Evolutionary conservation across 1,140 invertebrate species (phyloP), one percentile per base, ranked within the genome.

Genomic region (Pentalonia nigronervosa): DNA sequence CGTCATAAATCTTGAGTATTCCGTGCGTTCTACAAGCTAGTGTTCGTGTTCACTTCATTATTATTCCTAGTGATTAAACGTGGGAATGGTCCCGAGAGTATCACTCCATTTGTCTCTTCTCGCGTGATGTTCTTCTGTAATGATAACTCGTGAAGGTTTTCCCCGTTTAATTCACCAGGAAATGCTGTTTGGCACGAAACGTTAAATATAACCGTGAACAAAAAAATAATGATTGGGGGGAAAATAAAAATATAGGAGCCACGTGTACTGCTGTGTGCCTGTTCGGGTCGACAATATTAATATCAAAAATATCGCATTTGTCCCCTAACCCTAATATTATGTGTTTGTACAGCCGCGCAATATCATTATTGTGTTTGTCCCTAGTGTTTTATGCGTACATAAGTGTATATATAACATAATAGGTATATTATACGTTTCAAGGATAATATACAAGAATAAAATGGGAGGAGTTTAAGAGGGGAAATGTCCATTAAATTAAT

Each of bases 51-150:
- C 25, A 56, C 47, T 84, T 93, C 45, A 56, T 93, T 92, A 93
- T 84, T 93, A 86, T 93, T 93, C 34, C 48, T 50, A 53, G 34
- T 93, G 91, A 93, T 93, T 93, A 93, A 93, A 93, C 48, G 91
- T 93, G 91, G 81, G 81, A 86, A 93, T 45, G 91, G 91, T 92
- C 91, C 91, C 91, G 81, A 14, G 91, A 92, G 91, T 83, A 81
- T 45, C 47, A 83, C 91, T 92, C 67, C 67, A 50, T 92, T 83
- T 92, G 67, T 92, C 76, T 92, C 76, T 81, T 93, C 91, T 86
- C 34, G 91, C 91, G 91, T 84, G 91, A 92, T 92, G 45, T 84
- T 93, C 23, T 86, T 30, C 50, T 34, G 21, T 92, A 92, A 81
- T 92, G 91, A 92, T 92, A 83, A 92, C 67, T n/a, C 76, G n/a